A percentile compares a stretch with the other conserved stretches of the same genome.
Evolutionary conservation across 2,888 invertebrate species (phyloP).

Genomic region (Azorinus chamasolen): DNA sequence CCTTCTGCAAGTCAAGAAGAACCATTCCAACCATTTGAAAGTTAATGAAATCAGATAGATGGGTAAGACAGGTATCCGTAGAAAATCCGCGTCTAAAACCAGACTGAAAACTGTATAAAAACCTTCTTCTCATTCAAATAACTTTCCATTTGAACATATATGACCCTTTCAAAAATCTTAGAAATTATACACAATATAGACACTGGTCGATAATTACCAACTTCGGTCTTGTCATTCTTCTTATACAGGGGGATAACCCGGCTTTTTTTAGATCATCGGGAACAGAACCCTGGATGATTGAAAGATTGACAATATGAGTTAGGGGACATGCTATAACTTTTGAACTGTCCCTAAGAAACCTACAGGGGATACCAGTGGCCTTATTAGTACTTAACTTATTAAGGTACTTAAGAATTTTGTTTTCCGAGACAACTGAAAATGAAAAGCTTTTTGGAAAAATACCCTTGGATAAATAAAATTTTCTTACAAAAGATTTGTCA

Average conservation of each 20-base stretch:
- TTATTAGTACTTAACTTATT: slow-evolving; percentile 8
- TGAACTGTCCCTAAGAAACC: slow-evolving; percentile 6
- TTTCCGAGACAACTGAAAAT: slow-evolving; percentile 10
- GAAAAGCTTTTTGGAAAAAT: not conserved
- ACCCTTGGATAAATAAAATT: too few relatives aligned
- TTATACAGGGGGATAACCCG: too few relatives aligned
- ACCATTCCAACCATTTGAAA: too few relatives aligned
- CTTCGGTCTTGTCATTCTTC: slow-evolving; percentile 13
- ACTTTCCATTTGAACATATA: slow-evolving; percentile 21
- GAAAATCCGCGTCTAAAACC: not conserved
- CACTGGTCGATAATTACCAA: slow-evolving; percentile 34
- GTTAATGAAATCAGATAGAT: too few relatives aligned
- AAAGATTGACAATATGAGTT: too few relatives aligned
- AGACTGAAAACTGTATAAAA: not conserved
- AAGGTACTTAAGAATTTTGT: slow-evolving; percentile 19
- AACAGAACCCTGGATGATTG: too few relatives aligned
- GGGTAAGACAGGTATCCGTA: too few relatives aligned
- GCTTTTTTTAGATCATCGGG: too few relatives aligned
- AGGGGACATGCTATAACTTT: not conserved
- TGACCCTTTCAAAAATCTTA: slow-evolving; percentile 21
- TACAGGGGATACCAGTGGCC: slow-evolving; percentile 14
- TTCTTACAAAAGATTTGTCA: too few relatives aligned
- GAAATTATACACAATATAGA: slow-evolving; percentile 25
- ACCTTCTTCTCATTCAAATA: slow-evolving; percentile 3
- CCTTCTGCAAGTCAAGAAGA: too few relatives aligned